These are phyloP conservation scores for Diarsia rubi DNA, from an alignment of 2,888 invertebrate genomes.

Conservation along the genomic window DNA sequence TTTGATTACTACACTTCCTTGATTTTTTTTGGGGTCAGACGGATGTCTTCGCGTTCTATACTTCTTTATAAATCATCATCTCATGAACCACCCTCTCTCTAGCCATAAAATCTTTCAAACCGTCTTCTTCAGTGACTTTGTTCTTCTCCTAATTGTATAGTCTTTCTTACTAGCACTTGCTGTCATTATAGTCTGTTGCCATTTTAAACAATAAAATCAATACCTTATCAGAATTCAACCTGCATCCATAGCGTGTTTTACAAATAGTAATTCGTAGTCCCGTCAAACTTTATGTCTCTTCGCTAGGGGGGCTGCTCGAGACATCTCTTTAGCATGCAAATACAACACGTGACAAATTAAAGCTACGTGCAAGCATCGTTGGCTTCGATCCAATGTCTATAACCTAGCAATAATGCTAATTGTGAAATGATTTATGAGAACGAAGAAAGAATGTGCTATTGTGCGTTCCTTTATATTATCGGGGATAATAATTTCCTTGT, in stretches of 20 bases:
- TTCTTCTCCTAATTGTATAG: neutral
- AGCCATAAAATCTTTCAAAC: too few relatives aligned
- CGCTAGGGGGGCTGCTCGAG: conserved; percentile 70
- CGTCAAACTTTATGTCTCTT: conserved; percentile 70
- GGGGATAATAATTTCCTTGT: conserved; percentile 7
- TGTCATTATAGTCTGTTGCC: neutral
- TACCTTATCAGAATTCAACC: conserved; percentile 41
- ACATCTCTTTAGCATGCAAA: conserved; percentile 77
- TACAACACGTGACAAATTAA: conserved; percentile 80
- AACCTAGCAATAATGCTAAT: conserved; percentile 51
- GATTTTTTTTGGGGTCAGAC: neutral
- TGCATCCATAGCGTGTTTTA: conserved; percentile 34
- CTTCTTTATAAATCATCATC: neutral
- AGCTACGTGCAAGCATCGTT: conserved; percentile 63
- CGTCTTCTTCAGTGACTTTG: neutral
- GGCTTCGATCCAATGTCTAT: conserved; percentile 30
- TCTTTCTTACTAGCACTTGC: too few relatives aligned
- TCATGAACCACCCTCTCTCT: neutral
- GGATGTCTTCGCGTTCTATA: neutral
- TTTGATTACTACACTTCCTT: neutral
- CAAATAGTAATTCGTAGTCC: conserved; percentile 64
- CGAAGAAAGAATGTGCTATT: conserved; percentile 22
- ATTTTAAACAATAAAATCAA: conserved; percentile 7
- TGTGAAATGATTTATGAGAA: conserved; percentile 49
- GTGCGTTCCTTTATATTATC: conserved; percentile 6